Conservation (phyloP, 2,888 invertebrate genomes). For the Epinotia bilunana region DNA sequence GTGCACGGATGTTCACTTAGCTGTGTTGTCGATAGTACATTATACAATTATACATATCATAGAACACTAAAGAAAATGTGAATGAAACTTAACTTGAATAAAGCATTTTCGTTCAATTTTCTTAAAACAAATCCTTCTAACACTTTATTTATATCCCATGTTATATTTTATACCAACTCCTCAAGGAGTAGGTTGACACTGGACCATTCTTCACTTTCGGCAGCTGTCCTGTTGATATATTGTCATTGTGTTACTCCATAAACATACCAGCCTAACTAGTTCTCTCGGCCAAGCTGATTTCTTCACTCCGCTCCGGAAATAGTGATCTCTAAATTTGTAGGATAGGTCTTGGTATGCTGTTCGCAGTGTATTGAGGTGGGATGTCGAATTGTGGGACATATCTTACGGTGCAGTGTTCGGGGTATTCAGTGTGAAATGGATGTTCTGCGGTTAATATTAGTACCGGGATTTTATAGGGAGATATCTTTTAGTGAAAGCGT, state of each 20-base stretch:
- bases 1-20: too few species aligned
- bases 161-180: conserved; percentile 51
- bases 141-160: conserved; percentile 2
- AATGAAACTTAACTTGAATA: not conserved
- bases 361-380: conserved; percentile 45
- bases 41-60: too few species aligned
- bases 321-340: conserved; percentile 26
- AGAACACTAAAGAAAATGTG: too few species aligned
- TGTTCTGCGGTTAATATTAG: conserved; percentile 31
- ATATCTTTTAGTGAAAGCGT: not conserved
- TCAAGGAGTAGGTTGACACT: conserved; percentile 56
- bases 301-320: conserved; percentile 14
- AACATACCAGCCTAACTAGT: conserved; percentile 49
- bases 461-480: conserved; percentile 4
- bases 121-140: conserved; percentile 9
- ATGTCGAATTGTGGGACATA: conserved; percentile 52
- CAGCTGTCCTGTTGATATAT: conserved; percentile 66
- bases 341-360: conserved; percentile 47
- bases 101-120: not conserved
- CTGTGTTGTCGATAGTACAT: too few species aligned
- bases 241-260: conserved; percentile 61
- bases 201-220: conserved; percentile 66
- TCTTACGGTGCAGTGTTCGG: conserved; percentile 52
- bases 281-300: conserved; percentile 41
- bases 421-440: conserved; percentile 39